Evolutionary conservation across 2,888 invertebrate genomes (phyloP).

Genomic region (Cataglyphis rosenhaueri): DNA sequence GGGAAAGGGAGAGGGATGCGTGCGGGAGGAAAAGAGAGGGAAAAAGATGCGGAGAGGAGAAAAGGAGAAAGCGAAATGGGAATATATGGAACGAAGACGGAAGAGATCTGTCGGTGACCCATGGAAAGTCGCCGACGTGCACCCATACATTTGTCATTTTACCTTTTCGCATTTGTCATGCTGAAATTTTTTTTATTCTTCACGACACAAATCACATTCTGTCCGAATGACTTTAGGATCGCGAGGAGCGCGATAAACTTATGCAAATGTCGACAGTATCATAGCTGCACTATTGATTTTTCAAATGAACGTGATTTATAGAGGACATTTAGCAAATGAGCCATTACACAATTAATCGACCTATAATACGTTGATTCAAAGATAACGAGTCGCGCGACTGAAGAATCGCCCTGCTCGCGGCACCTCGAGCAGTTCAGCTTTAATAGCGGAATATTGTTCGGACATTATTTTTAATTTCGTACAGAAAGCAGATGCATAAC

Average conservation of each 20-base stretch:
- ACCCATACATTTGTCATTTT: slow-evolving; percentile 1
- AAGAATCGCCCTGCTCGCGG: slow-evolving; percentile 23
- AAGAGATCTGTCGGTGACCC: slow-evolving; percentile 20
- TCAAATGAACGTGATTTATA: background rate
- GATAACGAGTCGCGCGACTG: slow-evolving; percentile 30
- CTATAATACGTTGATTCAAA: background rate
- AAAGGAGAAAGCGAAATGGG: slow-evolving; percentile 44
- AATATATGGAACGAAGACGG: slow-evolving; percentile 41
- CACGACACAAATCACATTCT: slow-evolving; percentile 18
- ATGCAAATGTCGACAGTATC: background rate
- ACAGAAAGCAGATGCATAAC: slow-evolving; percentile 13
- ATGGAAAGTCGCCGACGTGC: slow-evolving; percentile 2
- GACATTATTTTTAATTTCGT: slow-evolving; percentile 42
- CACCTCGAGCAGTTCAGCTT: slow-evolving; percentile 60
- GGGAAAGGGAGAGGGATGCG: background rate
- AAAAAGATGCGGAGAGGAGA: background rate
- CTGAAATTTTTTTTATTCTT: slow-evolving; percentile 7
- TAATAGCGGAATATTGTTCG: slow-evolving; percentile 38
- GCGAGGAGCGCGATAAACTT: background rate
- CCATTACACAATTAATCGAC: background rate
- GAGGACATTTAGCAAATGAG: background rate
- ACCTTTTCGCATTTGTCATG: slow-evolving; percentile 18
- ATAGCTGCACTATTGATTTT: background rate
- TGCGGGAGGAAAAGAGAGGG: background rate
- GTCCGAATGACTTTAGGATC: background rate